phyloP scores from a whole-genome alignment of 2,797 vertebrate species.

The Semotilus atromaculatus region DNA sequence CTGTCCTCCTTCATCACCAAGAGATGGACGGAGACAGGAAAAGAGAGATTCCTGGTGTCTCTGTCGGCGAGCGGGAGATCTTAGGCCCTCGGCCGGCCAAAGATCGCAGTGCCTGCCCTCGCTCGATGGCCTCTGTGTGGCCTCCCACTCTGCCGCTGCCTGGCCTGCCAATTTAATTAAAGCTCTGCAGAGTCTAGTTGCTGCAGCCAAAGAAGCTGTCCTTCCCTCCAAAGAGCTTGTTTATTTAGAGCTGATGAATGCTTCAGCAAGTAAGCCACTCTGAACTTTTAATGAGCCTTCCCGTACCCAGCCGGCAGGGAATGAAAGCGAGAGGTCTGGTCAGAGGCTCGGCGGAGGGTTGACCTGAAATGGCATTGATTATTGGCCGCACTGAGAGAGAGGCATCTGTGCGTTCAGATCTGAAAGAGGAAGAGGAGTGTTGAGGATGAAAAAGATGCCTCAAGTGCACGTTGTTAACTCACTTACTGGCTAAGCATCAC shows the following conservation, averaged over 20 bases:
- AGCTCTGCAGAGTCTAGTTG: conserved; percentile 44
- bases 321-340: conserved; percentile 53
- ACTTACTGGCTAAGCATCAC: conserved; percentile 1
- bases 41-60: conserved; percentile 81
- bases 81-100: conserved; percentile 76
- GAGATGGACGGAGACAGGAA: conserved; percentile 56
- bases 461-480: conserved; percentile 41
- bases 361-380: conserved; percentile 61
- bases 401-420: conserved; percentile 42
- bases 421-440: conserved; percentile 51
- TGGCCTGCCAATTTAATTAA: conserved; percentile 75
- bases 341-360: conserved; percentile 53
- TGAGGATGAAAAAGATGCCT: conserved; percentile 54
- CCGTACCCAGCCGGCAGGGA: conserved; percentile 62
- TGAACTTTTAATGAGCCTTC: conserved; percentile 70
- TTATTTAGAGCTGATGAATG: conserved; percentile 59
- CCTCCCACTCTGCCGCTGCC: conserved; percentile 78
- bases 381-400: conserved; percentile 56
- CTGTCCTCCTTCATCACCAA: conserved; percentile 80
- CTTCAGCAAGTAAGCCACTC: conserved; percentile 45
- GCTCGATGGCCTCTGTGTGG: conserved; percentile 61
- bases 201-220: conserved; percentile 49
- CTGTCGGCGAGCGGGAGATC: conserved; percentile 76
- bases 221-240: conserved; percentile 57
- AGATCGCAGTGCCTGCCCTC: conserved; percentile 59